These are phyloP conservation scores for Hyles vespertilio DNA, from an alignment of 1,140 invertebrate genomes.

Conservation along the genomic window DNA sequence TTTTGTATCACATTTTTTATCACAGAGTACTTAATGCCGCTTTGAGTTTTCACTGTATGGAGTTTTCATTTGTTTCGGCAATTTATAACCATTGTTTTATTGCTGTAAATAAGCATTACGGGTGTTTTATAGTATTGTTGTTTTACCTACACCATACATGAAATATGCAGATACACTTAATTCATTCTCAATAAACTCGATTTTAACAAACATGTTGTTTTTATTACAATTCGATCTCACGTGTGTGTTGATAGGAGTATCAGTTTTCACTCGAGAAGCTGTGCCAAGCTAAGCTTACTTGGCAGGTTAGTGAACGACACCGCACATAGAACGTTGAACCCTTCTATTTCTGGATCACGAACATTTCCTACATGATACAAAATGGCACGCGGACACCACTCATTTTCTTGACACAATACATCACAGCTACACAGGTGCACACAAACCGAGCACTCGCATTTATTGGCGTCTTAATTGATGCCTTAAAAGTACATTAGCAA, in stretches of 20 bases:
- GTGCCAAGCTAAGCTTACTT: conserved; percentile 31
- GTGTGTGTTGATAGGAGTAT: conserved; percentile 10
- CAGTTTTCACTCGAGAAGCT: conserved; percentile 26
- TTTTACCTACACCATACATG: conserved; percentile 2
- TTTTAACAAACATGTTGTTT: conserved; percentile 15
- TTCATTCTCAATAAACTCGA: conserved; percentile 17
- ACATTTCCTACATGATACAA: conserved; percentile 31
- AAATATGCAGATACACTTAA: conserved; percentile 3
- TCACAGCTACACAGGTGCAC: too few species aligned
- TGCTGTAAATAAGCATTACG: conserved; percentile 13
- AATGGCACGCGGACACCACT: conserved; percentile 9
- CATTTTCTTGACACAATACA: too few species aligned
- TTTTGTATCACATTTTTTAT: conserved; percentile 15
- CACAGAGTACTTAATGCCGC: conserved; percentile 10
- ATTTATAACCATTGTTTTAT: background rate
- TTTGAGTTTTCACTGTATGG: conserved; percentile 7
- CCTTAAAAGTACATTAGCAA: too few species aligned
- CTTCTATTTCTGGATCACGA: conserved; percentile 37
- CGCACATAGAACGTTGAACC: conserved; percentile 32
- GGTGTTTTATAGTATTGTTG: conserved; percentile 6
- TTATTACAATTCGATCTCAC: conserved; percentile 7
- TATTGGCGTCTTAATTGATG: too few species aligned
- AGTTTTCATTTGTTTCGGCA: too few species aligned
- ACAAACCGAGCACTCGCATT: too few species aligned
- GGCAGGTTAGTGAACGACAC: conserved; percentile 46